Evolutionary conservation across 2,113 vertebrate species (phyloP).

Genomic region (Cinclus cinclus): DNA sequence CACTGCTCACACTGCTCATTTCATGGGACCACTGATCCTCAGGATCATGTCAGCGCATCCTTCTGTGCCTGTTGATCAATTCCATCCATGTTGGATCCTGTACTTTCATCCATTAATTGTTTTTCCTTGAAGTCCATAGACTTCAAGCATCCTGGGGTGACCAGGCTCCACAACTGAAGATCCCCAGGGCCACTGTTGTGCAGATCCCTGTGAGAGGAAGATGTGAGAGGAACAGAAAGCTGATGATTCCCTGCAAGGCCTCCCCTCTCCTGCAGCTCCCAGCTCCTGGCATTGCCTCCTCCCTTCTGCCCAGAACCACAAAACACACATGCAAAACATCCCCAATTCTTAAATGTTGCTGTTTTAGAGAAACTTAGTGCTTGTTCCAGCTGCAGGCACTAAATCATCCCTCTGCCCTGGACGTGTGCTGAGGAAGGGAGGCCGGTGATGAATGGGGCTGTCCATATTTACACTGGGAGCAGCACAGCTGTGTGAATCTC

Average conservation of each 20-base stretch:
- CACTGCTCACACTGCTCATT: not conserved
- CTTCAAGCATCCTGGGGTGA: not conserved
- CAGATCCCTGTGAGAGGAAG: not conserved
- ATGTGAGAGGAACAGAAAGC: not conserved
- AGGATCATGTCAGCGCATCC: not conserved
- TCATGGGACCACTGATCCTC: not conserved
- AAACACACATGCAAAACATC: not conserved
- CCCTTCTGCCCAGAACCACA: not conserved
- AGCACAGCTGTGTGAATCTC: constrained; percentile 65
- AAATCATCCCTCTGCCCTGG: constrained; percentile 74
- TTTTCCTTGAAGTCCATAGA: not conserved
- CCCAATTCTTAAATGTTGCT: constrained; percentile 53
- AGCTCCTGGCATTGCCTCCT: not conserved
- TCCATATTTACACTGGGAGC: constrained; percentile 71
- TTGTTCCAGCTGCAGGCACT: constrained; percentile 70
- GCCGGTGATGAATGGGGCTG: constrained; percentile 77
- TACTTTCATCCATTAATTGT: not conserved
- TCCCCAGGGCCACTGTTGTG: not conserved
- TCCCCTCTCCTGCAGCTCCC: not conserved
- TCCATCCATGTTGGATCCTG: not conserved
- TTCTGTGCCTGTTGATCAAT: not conserved
- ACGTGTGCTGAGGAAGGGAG: constrained; percentile 61
- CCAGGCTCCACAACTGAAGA: not conserved
- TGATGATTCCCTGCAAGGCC: not conserved
- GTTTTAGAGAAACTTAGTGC: constrained; percentile 41